phyloP scores from a whole-genome alignment of 2,888 invertebrate species.

The Petrophora chlorosata region DNA sequence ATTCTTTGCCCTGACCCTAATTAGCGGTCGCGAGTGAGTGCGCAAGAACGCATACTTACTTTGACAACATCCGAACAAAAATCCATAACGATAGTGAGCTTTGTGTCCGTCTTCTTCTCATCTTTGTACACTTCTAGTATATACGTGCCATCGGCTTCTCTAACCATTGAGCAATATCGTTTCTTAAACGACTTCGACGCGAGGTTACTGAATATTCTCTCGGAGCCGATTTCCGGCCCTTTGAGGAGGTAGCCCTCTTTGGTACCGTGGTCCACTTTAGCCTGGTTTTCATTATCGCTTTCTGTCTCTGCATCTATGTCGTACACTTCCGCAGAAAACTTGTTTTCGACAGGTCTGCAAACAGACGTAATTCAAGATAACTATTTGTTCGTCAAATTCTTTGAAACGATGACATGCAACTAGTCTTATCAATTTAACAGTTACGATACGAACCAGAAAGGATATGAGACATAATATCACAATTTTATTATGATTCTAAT shows the following conservation, averaged over 20 bases:
- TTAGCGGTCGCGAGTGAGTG: constrained; percentile 9
- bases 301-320: constrained; percentile 95
- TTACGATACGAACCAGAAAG: constrained; percentile 1
- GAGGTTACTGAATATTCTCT: constrained; percentile 95
- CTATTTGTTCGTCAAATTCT: constrained; percentile 6
- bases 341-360: constrained; percentile 65
- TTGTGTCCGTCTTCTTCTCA: constrained; percentile 95
- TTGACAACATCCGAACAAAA: constrained; percentile 95
- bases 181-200: constrained; percentile 97
- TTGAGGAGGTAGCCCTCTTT: constrained; percentile 96
- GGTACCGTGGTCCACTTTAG: constrained; percentile 90
- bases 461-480: not conserved
- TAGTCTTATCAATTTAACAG: constrained; percentile 3
- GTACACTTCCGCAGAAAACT: constrained; percentile 90
- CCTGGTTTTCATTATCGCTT: constrained; percentile 89
- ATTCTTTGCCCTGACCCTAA: constrained; percentile 16
- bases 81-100: constrained; percentile 96
- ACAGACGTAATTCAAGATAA: constrained; percentile 27
- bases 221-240: constrained; percentile 95
- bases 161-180: constrained; percentile 93
- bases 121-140: constrained; percentile 96
- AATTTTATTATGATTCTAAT: not conserved
- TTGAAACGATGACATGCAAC: constrained; percentile 7
- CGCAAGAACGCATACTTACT: constrained; percentile 70
- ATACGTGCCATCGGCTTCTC: constrained; percentile 95